Evolutionary conservation across 2,797 vertebrate genomes (phyloP).

Genomic region (Stomatorhinus walkeri): DNA sequence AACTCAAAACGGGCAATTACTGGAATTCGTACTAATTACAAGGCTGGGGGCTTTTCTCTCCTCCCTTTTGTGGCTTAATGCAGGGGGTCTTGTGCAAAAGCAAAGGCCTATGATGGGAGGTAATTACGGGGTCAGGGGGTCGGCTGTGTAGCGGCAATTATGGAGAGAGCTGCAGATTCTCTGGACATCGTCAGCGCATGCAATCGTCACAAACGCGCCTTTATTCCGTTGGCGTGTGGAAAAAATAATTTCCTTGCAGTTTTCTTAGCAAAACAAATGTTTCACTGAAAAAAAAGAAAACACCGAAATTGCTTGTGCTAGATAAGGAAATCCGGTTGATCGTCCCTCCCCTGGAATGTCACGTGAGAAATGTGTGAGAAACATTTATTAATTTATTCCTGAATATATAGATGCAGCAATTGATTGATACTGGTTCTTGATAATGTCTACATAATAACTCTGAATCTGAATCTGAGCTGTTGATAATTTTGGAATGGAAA

Average conservation of each 20-base stretch:
- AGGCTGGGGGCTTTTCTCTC: not conserved
- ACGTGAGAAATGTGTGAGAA: not conserved
- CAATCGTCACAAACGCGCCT: conserved; percentile 11
- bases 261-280: not conserved
- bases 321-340: not conserved
- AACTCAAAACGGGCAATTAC: not conserved
- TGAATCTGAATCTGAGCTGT: not conserved
- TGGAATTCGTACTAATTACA: not conserved
- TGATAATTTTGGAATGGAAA: not conserved
- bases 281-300: not conserved
- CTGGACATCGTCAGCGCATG: conserved; percentile 25
- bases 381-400: not conserved
- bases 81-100: conserved; percentile 26
- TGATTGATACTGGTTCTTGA: not conserved
- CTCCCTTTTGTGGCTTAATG: conserved; percentile 13
- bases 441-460: not conserved
- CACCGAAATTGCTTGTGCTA: not conserved
- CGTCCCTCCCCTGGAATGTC: not conserved
- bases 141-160: conserved; percentile 42
- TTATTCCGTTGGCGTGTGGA: not conserved
- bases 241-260: conserved; percentile 15
- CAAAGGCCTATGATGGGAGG: conserved; percentile 37
- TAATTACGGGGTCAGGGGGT: conserved; percentile 41
- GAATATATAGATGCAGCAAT: not conserved
- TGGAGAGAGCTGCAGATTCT: conserved; percentile 22